phyloP scores from a whole-genome alignment of 2,113 vertebrate genomes.

The Ondatra zibethicus region DNA sequence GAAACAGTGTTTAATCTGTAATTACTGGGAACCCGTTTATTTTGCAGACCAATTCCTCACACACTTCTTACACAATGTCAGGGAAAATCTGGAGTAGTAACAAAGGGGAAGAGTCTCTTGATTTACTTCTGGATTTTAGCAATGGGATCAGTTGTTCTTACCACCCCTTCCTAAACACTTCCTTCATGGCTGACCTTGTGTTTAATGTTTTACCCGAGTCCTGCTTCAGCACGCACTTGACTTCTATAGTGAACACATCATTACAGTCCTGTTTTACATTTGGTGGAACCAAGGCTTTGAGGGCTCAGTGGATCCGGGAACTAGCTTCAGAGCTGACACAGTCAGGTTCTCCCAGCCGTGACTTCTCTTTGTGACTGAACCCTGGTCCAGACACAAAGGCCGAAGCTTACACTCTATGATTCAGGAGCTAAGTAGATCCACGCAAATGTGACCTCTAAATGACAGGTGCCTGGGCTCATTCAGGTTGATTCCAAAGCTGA shows the following conservation, averaged over 20 bases:
- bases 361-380: not conserved
- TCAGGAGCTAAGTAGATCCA: not conserved
- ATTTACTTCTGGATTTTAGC: conserved; percentile 20
- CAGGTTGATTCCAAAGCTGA: not conserved
- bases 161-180: not conserved
- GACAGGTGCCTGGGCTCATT: conserved; percentile 5
- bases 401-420: not conserved
- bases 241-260: not conserved
- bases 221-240: not conserved
- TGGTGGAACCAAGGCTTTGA: not conserved
- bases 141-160: conserved; percentile 8
- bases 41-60: conserved; percentile 38
- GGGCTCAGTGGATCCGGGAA: not conserved
- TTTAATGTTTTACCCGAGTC: conserved; percentile 5
- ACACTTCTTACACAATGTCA: not conserved
- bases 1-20: conserved; percentile 15
- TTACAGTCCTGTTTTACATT: not conserved
- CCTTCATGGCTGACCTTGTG: not conserved
- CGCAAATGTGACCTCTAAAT: conserved; percentile 25
- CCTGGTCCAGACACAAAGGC: not conserved
- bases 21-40: conserved; percentile 10
- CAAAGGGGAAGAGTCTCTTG: not conserved
- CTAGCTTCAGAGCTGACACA: not conserved
- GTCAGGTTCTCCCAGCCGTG: not conserved
- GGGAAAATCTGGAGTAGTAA: not conserved